Evolutionary conservation across 1,140 invertebrate species (phyloP).

Genomic region (Lasioglossum baleicum): DNA sequence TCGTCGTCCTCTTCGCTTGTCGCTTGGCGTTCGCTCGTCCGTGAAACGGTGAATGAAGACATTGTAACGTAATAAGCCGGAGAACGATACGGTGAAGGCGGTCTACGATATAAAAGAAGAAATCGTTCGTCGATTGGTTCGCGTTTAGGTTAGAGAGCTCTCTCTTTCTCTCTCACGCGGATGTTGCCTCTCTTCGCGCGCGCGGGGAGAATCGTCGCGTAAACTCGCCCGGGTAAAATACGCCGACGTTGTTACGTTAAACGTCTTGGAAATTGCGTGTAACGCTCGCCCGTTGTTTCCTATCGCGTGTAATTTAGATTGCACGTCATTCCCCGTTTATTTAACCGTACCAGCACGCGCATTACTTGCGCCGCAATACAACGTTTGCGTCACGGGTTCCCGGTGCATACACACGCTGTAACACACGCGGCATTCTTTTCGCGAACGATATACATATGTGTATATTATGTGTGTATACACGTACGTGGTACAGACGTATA

Average conservation of each 20-base stretch:
- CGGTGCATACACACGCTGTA: neutral
- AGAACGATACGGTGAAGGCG: conserved; percentile 1
- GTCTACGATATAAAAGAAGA: conserved; percentile 9
- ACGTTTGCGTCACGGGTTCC: conserved; percentile 28
- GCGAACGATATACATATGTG: too few relatives aligned
- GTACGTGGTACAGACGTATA: neutral
- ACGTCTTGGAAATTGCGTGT: conserved; percentile 38
- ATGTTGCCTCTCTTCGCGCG: neutral
- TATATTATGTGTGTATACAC: too few relatives aligned
- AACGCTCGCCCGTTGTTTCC: conserved; percentile 38
- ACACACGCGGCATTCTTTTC: conserved; percentile 12
- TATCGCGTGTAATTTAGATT: conserved; percentile 46
- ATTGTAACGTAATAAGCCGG: conserved; percentile 31
- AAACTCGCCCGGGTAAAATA: conserved; percentile 22
- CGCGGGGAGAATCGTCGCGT: neutral
- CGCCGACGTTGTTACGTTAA: conserved; percentile 22
- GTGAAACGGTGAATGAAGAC: conserved; percentile 39
- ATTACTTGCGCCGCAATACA: conserved; percentile 37
- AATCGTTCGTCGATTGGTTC: neutral
- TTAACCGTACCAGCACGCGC: conserved; percentile 40
- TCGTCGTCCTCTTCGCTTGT: neutral
- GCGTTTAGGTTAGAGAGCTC: neutral
- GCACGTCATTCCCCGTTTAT: conserved; percentile 41
- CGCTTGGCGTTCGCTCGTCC: neutral
- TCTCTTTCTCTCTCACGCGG: conserved; percentile 4